Evolutionary conservation across 53 echinoderm and acorn worm species (phyloP), one percentile per base, ranked within the genome.

Genomic region (Luidia sarsii): DNA sequence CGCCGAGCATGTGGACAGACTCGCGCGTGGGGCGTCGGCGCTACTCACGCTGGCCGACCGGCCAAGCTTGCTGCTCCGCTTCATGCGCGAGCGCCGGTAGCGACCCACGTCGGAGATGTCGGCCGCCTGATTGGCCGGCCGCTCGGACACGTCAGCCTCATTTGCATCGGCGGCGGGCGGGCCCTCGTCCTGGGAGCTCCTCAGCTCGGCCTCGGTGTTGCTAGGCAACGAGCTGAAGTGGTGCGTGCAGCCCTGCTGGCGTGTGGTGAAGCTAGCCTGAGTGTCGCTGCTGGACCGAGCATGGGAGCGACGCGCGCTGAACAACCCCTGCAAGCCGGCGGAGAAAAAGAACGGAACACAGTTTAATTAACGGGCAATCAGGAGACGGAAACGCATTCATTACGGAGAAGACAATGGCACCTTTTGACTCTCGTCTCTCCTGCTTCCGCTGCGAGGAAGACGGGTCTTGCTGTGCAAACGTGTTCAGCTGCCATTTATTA

Each of bases 31-130:
- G n/a, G 77, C 36, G 19, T 77, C 77, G 10, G 77, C 61, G 30
- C 77, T 77, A 33, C 73, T 84, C 51, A 64, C 73, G 43, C 84
- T 73, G 24, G 65, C 62, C 7, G 84, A 63, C 38, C 84, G 61
- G 28, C 36, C 50, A n/a, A 73, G 37, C 52, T 57, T 84, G 39
- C 73, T 71, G 2, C 63, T 73, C 35, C 71, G 81, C 71, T 80
- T 80, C 87, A 87, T 87, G 14, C 81, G 80, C 10, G 87, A 81
- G n/a, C 71, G 81, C 64, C 87, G 61, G 41, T 87, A 87, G 48
- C 81, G 50, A 33, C 87, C 87, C 9, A 87, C 87, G 69, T 80
- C 87, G 31, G 87, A 87, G 3, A 87, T 59, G 2, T 49, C 70
- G 19, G 70, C 38, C 49, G 28, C 81, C 81, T 81, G 80, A 87